A percentile compares a stretch with the other conserved stretches of the same genome.
Evolutionary conservation across 1,140 invertebrate species (phyloP).

Genomic region (Tribolium castaneum): DNA sequence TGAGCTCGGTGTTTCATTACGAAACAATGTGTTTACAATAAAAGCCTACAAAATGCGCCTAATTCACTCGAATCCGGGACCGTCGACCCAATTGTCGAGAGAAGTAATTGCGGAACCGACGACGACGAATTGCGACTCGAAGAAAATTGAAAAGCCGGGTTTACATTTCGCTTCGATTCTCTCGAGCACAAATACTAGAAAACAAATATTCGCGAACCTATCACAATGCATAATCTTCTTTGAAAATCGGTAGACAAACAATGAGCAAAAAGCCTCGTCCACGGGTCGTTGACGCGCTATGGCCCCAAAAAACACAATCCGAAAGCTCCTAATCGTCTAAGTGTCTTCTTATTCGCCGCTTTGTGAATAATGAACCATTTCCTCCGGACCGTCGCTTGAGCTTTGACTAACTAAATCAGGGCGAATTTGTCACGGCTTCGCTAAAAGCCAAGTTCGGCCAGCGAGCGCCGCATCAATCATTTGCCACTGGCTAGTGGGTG

Average conservation of each 20-base stretch:
- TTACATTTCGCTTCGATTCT: slow-evolving; percentile 15
- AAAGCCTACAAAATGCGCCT: not conserved
- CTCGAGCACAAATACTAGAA: slow-evolving; percentile 7
- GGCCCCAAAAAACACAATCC: slow-evolving; percentile 12
- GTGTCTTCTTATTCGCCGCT: slow-evolving; percentile 40
- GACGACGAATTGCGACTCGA: not conserved
- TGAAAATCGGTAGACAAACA: slow-evolving; percentile 38
- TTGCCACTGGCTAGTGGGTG: not conserved
- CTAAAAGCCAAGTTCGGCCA: slow-evolving; percentile 34
- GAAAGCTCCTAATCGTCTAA: slow-evolving; percentile 31
- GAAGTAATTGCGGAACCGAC: not conserved
- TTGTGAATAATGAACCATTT: slow-evolving; percentile 45
- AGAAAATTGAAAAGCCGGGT: slow-evolving; percentile 9
- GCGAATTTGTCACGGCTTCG: slow-evolving; percentile 8
- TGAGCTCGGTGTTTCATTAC: not conserved
- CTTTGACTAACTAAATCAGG: slow-evolving; percentile 37
- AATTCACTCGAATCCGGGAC: not conserved
- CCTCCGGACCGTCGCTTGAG: slow-evolving; percentile 37
- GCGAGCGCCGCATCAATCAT: slow-evolving; percentile 13
- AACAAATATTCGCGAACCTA: slow-evolving; percentile 6
- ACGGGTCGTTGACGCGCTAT: slow-evolving; percentile 30
- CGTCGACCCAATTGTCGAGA: not conserved
- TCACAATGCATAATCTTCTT: slow-evolving; percentile 18
- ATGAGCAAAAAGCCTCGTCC: slow-evolving; percentile 41
- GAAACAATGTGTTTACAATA: not conserved